These are phyloP conservation scores for Dendropsophus ebraccatus DNA, from an alignment of 2,113 vertebrate genomes.

Conservation along the genomic window DNA sequence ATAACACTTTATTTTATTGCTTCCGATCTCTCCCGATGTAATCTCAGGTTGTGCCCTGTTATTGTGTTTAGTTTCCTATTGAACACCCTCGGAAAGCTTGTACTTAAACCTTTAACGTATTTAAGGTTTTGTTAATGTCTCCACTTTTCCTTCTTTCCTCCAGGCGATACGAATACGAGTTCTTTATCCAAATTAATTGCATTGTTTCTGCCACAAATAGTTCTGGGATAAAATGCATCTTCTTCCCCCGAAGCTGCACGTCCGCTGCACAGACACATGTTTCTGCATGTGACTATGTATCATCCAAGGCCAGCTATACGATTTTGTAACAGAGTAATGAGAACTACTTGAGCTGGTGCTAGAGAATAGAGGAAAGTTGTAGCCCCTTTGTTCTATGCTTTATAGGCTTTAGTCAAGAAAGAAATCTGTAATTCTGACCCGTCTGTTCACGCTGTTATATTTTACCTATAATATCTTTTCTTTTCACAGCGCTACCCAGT, in stretches of 20 bases:
- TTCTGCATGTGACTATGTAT: not conserved
- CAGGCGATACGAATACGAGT: not conserved
- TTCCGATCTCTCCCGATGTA: too few relatives aligned
- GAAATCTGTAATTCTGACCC: not conserved
- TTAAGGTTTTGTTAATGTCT: too few relatives aligned
- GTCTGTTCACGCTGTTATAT: not conserved
- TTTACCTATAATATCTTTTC: slow-evolving; percentile 14
- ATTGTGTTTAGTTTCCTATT: too few relatives aligned
- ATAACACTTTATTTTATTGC: too few relatives aligned
- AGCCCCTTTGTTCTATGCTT: not conserved
- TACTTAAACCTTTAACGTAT: too few relatives aligned
- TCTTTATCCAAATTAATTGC: not conserved
- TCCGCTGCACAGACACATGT: not conserved
- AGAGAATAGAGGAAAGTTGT: not conserved
- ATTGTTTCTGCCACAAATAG: not conserved
- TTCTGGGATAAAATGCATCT: not conserved
- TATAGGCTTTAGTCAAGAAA: not conserved
- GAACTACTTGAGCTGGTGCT: not conserved
- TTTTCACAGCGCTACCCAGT: slow-evolving; percentile 1
- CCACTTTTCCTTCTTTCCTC: too few relatives aligned
- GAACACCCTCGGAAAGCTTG: too few relatives aligned
- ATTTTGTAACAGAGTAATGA: not conserved
- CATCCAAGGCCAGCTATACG: not conserved
- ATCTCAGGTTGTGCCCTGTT: too few relatives aligned
- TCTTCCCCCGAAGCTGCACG: not conserved